Conservation (phyloP, 1,140 invertebrate genomes). For the Drosophila chauvacae region DNA sequence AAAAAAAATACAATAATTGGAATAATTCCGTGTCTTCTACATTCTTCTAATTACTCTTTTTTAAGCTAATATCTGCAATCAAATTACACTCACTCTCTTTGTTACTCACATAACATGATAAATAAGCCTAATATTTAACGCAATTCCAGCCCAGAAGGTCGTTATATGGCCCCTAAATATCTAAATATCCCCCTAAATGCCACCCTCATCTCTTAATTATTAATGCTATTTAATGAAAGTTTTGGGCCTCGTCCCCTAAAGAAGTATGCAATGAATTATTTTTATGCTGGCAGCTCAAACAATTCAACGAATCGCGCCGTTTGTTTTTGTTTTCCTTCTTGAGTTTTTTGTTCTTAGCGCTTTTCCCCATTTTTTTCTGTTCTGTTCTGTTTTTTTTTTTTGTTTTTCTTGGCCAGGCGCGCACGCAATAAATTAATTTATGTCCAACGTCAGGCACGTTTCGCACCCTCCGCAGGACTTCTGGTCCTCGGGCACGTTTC, state of each 20-base stretch:
- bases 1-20: background rate
- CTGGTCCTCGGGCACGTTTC: slow-evolving; percentile 69
- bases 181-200: slow-evolving; percentile 35
- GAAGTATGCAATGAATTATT: slow-evolving; percentile 80
- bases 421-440: slow-evolving; percentile 83
- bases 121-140: slow-evolving; percentile 20
- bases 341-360: slow-evolving; percentile 37
- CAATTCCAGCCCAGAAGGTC: slow-evolving; percentile 81
- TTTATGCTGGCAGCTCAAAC: slow-evolving; percentile 56
- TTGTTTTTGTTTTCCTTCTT: slow-evolving; percentile 47
- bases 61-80: background rate
- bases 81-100: background rate
- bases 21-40: background rate
- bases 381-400: slow-evolving; percentile 19
- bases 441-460: slow-evolving; percentile 79
- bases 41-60: background rate
- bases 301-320: slow-evolving; percentile 53
- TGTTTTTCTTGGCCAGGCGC: slow-evolving; percentile 66
- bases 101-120: slow-evolving; percentile 4
- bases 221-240: slow-evolving; percentile 74
- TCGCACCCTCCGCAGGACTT: slow-evolving; percentile 58
- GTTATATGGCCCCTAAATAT: slow-evolving; percentile 58
- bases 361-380: slow-evolving; percentile 26
- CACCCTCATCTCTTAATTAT: slow-evolving; percentile 70
- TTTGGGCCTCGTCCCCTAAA: slow-evolving; percentile 33